Evolutionary conservation across 1,140 invertebrate genomes (phyloP).

Genomic region (Zaprionus capensis): DNA sequence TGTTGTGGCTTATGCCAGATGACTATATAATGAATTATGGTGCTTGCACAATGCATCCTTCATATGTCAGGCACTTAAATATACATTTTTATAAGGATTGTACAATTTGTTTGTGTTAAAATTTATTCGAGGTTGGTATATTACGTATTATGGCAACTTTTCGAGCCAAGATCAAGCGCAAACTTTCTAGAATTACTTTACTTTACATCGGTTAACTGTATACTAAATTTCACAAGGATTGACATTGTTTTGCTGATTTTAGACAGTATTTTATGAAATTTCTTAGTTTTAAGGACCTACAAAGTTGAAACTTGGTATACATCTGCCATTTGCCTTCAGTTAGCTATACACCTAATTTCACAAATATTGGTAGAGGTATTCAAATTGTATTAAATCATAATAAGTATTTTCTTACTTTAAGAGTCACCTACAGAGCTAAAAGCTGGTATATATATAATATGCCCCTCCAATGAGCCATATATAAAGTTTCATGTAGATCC

Average conservation of each 20-base stretch:
- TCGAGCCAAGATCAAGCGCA: not conserved
- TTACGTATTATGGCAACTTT: accelerated
- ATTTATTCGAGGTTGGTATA: not conserved
- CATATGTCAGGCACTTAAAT: not conserved
- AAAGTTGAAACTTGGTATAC: no score
- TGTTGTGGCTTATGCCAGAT: conserved; percentile 2
- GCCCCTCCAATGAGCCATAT: not conserved
- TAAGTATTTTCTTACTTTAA: not conserved
- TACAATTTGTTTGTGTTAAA: not conserved
- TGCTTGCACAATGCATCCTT: not conserved
- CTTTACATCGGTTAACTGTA: not conserved
- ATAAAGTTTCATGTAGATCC: not conserved
- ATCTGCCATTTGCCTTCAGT: no score
- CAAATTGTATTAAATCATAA: no score
- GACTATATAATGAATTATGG: not conserved
- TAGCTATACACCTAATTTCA: no score
- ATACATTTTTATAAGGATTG: not conserved
- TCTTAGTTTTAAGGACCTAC: not conserved
- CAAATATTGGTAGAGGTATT: no score
- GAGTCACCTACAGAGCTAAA: not conserved
- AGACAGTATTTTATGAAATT: no score
- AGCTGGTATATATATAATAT: not conserved
- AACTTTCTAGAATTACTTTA: not conserved
- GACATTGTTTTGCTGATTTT: no score
- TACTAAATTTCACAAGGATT: not conserved